phyloP scores from a whole-genome alignment of 2,888 invertebrate genomes.

The Euproctis similis region DNA sequence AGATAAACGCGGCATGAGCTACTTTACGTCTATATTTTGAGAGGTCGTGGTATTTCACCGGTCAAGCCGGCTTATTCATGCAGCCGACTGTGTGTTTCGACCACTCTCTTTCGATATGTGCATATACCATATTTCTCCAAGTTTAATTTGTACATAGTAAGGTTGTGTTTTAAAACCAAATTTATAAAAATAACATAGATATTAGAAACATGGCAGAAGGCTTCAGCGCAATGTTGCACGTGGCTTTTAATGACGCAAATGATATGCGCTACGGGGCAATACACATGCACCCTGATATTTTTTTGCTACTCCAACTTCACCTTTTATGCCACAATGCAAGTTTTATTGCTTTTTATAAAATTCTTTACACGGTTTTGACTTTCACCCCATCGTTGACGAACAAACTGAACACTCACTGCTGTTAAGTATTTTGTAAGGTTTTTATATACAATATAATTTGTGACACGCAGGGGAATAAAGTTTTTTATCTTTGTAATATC shows the following conservation, averaged over 20 bases:
- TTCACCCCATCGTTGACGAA: slow-evolving; percentile 41
- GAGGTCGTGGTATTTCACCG: too few relatives aligned
- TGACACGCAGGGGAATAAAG: slow-evolving; percentile 32
- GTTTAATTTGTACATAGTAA: too few relatives aligned
- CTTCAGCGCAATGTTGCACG: slow-evolving; percentile 27
- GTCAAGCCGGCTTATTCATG: too few relatives aligned
- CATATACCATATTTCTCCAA: too few relatives aligned
- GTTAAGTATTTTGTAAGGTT: slow-evolving; percentile 51
- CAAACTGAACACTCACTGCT: slow-evolving; percentile 38
- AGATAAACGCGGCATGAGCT: too few relatives aligned
- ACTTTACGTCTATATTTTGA: too few relatives aligned
- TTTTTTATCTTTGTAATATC: too few relatives aligned
- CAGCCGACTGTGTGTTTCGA: too few relatives aligned
- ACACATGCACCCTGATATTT: slow-evolving; percentile 39
- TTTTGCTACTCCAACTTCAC: slow-evolving; percentile 62
- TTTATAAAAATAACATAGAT: too few relatives aligned
- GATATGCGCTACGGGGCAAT: slow-evolving; percentile 34
- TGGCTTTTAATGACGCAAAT: slow-evolving; percentile 44
- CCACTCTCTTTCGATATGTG: too few relatives aligned
- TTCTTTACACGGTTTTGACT: slow-evolving; percentile 62
- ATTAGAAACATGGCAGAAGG: neutral
- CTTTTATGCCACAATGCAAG: slow-evolving; percentile 60
- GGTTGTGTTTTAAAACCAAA: too few relatives aligned
- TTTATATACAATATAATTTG: slow-evolving; percentile 55
- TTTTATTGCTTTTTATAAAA: slow-evolving; percentile 65